These are phyloP conservation scores for Cynocephalus volans DNA, from an alignment of 2,113 vertebrate genomes.

Conservation along the genomic window DNA sequence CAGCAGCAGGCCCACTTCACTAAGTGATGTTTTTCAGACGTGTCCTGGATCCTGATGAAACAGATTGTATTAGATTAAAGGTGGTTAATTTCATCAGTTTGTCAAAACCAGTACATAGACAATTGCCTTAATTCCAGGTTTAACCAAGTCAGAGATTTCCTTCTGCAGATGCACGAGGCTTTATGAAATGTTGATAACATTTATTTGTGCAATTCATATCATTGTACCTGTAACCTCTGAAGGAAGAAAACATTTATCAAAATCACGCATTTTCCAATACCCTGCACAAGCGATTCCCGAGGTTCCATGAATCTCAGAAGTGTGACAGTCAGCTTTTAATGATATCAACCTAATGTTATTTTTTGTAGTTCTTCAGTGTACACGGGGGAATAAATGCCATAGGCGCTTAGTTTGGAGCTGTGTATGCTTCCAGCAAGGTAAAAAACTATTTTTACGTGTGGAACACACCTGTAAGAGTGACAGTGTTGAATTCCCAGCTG, in stretches of 20 bases:
- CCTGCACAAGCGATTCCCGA: not conserved
- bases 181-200: not conserved
- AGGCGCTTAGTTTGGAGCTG: constrained; percentile 27
- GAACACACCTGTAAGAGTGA: constrained; percentile 55
- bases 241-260: not conserved
- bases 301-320: not conserved
- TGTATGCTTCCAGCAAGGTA: not conserved
- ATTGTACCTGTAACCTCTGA: not conserved
- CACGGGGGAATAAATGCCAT: not conserved
- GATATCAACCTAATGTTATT: not conserved
- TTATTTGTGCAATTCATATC: not conserved
- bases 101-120: not conserved
- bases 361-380: not conserved
- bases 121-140: not conserved
- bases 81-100: not conserved
- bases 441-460: constrained; percentile 23
- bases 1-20: not conserved
- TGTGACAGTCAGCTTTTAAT: not conserved
- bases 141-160: not conserved
- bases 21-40: not conserved
- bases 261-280: not conserved
- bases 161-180: not conserved
- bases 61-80: not conserved
- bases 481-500: not conserved
- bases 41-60: accelerated